These are phyloP conservation scores for Ibycter americanus DNA, from an alignment of 2,797 vertebrate species.

Conservation along the genomic window DNA sequence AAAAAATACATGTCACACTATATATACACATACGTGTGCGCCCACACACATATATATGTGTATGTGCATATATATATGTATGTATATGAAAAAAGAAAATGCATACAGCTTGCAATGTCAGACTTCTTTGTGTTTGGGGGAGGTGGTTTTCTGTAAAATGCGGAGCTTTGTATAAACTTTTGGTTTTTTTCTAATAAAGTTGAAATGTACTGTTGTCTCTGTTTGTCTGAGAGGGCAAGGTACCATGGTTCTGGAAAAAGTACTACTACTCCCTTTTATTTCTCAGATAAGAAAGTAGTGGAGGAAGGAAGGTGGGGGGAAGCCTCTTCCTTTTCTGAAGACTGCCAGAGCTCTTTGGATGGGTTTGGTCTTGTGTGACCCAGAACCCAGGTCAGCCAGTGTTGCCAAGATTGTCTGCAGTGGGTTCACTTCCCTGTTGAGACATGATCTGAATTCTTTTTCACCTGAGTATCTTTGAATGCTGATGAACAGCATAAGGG, in stretches of 20 bases:
- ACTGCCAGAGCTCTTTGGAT: not conserved
- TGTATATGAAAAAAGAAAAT: constrained; percentile 37
- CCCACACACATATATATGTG: constrained; percentile 46
- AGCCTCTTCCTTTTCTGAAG: not conserved
- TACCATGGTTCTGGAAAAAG: not conserved
- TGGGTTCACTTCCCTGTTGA: not conserved
- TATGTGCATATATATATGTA: constrained; percentile 38
- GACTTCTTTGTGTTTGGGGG: constrained; percentile 39
- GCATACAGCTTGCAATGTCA: constrained; percentile 32
- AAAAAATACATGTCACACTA: not conserved
- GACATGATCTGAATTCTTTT: not conserved
- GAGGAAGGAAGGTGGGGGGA: not conserved
- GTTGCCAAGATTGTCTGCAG: not conserved
- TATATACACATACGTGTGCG: not conserved
- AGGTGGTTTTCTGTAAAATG: constrained; percentile 51
- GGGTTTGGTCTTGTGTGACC: not conserved
- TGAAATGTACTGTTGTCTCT: constrained; percentile 26
- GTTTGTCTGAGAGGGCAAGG: not conserved
- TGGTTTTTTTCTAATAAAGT: constrained; percentile 71
- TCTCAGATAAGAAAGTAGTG: not conserved
- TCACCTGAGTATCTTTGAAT: not conserved
- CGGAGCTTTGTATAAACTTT: constrained; percentile 68
- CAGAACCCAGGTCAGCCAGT: not conserved
- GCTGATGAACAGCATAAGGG: not conserved
- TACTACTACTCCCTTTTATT: not conserved